Base-by-base conservation (phyloP, 2,797 vertebrate genomes). In the Sorex maritimensis region DNA sequence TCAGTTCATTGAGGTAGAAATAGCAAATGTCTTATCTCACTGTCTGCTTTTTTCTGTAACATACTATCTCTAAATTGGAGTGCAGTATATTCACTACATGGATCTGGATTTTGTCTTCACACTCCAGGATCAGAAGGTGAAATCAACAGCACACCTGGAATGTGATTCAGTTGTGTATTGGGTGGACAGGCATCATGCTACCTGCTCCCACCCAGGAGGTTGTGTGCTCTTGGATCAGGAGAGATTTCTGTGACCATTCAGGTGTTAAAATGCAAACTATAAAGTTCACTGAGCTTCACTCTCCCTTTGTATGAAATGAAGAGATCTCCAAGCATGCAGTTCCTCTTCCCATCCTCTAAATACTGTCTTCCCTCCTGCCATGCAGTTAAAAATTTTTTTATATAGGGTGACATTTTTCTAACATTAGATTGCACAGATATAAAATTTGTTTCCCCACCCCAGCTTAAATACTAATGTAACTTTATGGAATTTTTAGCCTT, bases 51-150 rank as follows among this genome's bases (percentile, higher is more conserved):
- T 12, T 23, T 6, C 30, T 58, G 11, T 10, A 15, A 1, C 46
- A 6, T 58, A 24, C 30, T 4, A 0, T 46, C 28, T 69, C 49
- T 17, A 6, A 79, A 3, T 30, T 46, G 79, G 38, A 72, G 30
- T 19, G 17, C n/a, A 46, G 19, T 26, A 1, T 4, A 14, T 81
- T 61, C 81, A 69, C 77, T 78, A 10, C 0, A 0, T 21, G 44
- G 72, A 55, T 71, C 78, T 92, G 52, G 69, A 30, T 55, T 88
- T 87, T 46, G 41, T 89, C 94, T 87, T 28, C 88, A 63, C 12
- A 23, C 12, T 49, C 44, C 17, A 13, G 90, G 74, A 74, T 90
- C n/a, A 41, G 91, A 75, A 86, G 19, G 34, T 3, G 8, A 81
- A 75, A 58, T 68, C 8, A 24, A 73, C 13, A 88, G 68, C 49